These are phyloP conservation scores for Ameiurus melas DNA, from an alignment of 2,113 vertebrate genomes.

Conservation along the genomic window DNA sequence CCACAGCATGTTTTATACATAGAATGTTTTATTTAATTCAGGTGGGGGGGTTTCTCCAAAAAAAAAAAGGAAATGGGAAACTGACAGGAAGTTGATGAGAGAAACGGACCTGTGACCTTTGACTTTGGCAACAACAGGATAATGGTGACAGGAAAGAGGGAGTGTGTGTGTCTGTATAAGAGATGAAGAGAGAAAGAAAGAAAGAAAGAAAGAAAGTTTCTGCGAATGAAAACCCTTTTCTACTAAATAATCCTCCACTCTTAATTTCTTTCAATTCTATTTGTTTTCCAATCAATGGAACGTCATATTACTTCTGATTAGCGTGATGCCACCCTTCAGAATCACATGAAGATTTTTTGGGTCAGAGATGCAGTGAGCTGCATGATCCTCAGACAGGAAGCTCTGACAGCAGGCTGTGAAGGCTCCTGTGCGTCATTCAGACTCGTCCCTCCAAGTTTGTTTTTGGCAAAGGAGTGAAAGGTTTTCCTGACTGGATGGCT, in stretches of 20 bases:
- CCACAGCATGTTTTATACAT: constrained; percentile 41
- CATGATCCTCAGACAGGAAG: constrained; percentile 50
- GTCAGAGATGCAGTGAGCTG: constrained; percentile 27
- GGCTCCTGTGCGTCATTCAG: constrained; percentile 50
- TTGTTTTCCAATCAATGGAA: not conserved
- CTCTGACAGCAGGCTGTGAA: constrained; percentile 51
- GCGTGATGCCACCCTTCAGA: not conserved
- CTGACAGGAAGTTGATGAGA: constrained; percentile 67
- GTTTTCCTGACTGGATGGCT: constrained; percentile 47
- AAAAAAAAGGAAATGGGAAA: constrained; percentile 62
- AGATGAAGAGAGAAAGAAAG: not conserved
- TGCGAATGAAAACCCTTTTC: not conserved
- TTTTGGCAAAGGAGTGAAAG: constrained; percentile 55
- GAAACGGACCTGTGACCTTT: constrained; percentile 73
- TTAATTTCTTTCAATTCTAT: not conserved
- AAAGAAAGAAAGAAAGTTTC: not conserved
- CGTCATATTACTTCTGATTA: not conserved
- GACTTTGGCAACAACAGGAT: constrained; percentile 70
- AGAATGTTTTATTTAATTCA: constrained; percentile 17
- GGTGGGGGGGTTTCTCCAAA: constrained; percentile 8
- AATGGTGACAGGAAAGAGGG: constrained; percentile 58
- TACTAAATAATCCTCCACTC: not conserved
- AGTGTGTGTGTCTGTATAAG: constrained; percentile 37
- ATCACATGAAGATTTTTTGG: not conserved
- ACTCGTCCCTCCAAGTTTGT: constrained; percentile 52